These are phyloP conservation scores for Clunio marinus DNA, from an alignment of 2,888 invertebrate species.

Conservation along the genomic window DNA sequence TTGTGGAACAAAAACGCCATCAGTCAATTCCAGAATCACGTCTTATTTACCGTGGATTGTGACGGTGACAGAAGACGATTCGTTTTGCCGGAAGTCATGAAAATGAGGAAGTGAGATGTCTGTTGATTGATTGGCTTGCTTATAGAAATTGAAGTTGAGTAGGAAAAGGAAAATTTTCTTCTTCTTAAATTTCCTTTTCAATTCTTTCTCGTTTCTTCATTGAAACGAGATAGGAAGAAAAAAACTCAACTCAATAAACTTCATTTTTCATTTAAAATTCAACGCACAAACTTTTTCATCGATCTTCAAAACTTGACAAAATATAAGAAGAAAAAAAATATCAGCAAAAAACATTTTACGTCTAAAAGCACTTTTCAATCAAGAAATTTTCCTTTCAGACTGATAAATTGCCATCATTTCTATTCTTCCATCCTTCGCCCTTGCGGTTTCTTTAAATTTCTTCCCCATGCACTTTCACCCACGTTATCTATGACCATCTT, in stretches of 20 bases:
- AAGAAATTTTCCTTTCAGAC: conserved; percentile 9
- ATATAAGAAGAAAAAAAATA: background rate
- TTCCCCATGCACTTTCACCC: background rate
- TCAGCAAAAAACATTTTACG: background rate
- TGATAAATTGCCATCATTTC: background rate
- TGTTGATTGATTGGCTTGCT: background rate
- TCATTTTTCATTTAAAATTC: too few relatives aligned
- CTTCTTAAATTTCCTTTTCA: too few relatives aligned
- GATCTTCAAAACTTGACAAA: background rate
- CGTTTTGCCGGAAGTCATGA: conserved; percentile 42
- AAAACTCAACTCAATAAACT: too few relatives aligned
- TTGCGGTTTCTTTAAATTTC: background rate
- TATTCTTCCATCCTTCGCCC: background rate
- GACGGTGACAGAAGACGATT: conserved; percentile 46
- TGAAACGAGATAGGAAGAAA: too few relatives aligned
- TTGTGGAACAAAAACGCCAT: conserved; percentile 54
- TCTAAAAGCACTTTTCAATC: conserved; percentile 1
- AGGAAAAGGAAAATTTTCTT: background rate
- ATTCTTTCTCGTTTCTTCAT: too few relatives aligned
- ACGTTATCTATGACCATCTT: background rate
- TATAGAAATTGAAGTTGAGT: too few relatives aligned
- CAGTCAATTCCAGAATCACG: conserved; percentile 57
- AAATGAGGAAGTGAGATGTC: conserved; percentile 21
- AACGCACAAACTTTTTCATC: too few relatives aligned
- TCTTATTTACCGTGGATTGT: conserved; percentile 58